phyloP scores from a whole-genome alignment of 2,888 invertebrate species.

The Malthinus flaveolus region DNA sequence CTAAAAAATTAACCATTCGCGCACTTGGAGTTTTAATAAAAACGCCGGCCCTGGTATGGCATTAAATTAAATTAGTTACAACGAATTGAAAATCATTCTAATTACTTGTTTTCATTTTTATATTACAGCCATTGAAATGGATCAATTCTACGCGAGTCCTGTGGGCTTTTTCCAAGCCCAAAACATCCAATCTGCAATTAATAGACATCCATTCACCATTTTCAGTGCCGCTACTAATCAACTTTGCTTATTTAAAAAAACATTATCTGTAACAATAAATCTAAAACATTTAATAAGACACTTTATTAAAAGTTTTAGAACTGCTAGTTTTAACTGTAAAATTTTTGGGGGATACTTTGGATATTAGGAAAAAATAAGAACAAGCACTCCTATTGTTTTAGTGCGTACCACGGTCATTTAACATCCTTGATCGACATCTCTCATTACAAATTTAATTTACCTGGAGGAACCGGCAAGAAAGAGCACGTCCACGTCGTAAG shows the following conservation, averaged over 20 bases:
- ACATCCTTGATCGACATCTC: constrained; percentile 95
- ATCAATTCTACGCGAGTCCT: constrained; percentile 9
- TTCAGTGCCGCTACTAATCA: constrained; percentile 16
- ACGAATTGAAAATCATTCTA: too few species aligned
- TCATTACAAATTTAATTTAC: constrained; percentile 95
- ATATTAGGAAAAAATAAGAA: constrained; percentile 26
- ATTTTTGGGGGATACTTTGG: constrained; percentile 8
- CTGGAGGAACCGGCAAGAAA: constrained; percentile 79
- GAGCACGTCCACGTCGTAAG: constrained; percentile 89
- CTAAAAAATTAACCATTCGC: too few species aligned
- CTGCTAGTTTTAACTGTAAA: not conserved
- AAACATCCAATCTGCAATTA: constrained; percentile 14
- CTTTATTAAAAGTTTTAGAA: too few species aligned
- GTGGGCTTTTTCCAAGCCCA: constrained; percentile 14
- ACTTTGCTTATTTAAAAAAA: not conserved
- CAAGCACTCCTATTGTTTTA: constrained; percentile 61
- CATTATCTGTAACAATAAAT: too few species aligned
- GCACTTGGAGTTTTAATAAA: too few species aligned
- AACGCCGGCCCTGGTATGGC: too few species aligned
- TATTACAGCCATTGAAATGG: constrained; percentile 46
- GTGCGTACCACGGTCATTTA: constrained; percentile 99
- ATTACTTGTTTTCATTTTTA: constrained; percentile 48
- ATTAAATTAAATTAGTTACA: too few species aligned
- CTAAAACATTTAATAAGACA: too few species aligned
- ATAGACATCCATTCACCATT: constrained; percentile 28